A percentile compares a stretch with the other conserved stretches of the same genome.
phyloP scores from a whole-genome alignment of 2,888 invertebrate species.

The Lottia scabra region DNA sequence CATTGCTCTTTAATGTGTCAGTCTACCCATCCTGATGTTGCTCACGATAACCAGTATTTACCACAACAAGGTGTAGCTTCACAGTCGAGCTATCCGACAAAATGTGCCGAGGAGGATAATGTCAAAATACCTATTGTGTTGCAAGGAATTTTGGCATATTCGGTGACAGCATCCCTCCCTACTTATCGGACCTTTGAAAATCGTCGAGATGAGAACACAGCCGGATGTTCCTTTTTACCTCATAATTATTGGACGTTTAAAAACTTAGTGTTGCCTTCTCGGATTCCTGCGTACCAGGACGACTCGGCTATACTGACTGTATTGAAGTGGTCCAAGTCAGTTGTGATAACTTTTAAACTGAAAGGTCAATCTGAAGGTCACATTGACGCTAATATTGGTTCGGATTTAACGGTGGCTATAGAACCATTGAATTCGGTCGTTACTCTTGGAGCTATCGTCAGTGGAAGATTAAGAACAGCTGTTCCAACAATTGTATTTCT shows the following conservation, averaged over 20 bases:
- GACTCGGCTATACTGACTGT: constrained; percentile 31
- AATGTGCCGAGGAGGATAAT: constrained; percentile 52
- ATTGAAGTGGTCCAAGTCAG: constrained; percentile 21
- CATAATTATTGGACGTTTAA: constrained; percentile 42
- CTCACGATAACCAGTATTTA: neutral
- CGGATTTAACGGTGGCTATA: constrained; percentile 38
- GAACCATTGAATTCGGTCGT: constrained; percentile 25
- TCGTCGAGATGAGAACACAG: constrained; percentile 37
- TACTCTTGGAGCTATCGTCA: constrained; percentile 29
- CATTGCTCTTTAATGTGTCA: constrained; percentile 41
- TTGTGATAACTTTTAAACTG: constrained; percentile 36
- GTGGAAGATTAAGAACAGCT: constrained; percentile 28
- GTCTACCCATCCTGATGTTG: neutral
- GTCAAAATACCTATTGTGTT: constrained; percentile 48
- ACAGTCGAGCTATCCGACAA: constrained; percentile 38
- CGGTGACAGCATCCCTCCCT: constrained; percentile 43
- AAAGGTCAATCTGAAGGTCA: constrained; percentile 45
- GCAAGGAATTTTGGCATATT: constrained; percentile 35
- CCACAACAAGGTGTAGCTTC: constrained; percentile 18
- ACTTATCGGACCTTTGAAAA: constrained; percentile 44
- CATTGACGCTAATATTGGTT: constrained; percentile 49
- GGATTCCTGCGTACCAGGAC: constrained; percentile 8
- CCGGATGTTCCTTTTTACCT: constrained; percentile 42
- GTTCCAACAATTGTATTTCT: constrained; percentile 27
- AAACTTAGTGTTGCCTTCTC: constrained; percentile 22